Base-by-base conservation (phyloP, 2,113 vertebrate genomes). In the Tringa solitaria region DNA sequence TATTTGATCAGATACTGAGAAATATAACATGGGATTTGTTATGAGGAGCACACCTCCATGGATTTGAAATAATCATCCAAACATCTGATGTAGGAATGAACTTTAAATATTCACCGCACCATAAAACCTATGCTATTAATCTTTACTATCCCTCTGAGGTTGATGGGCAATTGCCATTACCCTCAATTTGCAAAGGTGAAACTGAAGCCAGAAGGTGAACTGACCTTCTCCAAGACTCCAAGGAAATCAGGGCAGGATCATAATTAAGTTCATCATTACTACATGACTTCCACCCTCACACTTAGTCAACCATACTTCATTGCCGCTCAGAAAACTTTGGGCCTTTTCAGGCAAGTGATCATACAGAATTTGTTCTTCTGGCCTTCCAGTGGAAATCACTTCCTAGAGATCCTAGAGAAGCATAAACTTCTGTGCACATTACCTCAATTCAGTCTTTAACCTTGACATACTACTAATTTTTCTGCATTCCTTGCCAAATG, bases 181-280 rank as follows among this genome's bases (percentile, higher is more conserved):
- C n/a, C 43, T 91, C 56, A 90, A 79, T 87, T 72, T 91, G 8
- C 69, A 89, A 69, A 91, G 73, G 80, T 75, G 61, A 95, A 85
- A 50, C 57, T 78, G 56, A 87, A 74, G 14, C 9, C 19, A 87
- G 33, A 43, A 87, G 57, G 61, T 79, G 70, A 81, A 72, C 37
- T 77, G 51, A 61, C 9, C 39, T 76, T 16, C 22, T 63, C 50
- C 39, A 61, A 54, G 54, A 21, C 23, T 26, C 43, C 21, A 10
- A 84, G 60, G 13, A 89, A 73, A 92, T 18, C 1, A 8, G 32
- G 57, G 39, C 32, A 92, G 48, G 26, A 41, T 67, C 41, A 54
- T 77, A 74, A 75, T 21, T 53, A 67, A 81, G 8, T 24, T 91
- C 32, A 84, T 13, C 14, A 51, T 43, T 15, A 28, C 10, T 4